phyloP scores from a whole-genome alignment of 2,797 vertebrate species.

The Sphenodon punctatus region DNA sequence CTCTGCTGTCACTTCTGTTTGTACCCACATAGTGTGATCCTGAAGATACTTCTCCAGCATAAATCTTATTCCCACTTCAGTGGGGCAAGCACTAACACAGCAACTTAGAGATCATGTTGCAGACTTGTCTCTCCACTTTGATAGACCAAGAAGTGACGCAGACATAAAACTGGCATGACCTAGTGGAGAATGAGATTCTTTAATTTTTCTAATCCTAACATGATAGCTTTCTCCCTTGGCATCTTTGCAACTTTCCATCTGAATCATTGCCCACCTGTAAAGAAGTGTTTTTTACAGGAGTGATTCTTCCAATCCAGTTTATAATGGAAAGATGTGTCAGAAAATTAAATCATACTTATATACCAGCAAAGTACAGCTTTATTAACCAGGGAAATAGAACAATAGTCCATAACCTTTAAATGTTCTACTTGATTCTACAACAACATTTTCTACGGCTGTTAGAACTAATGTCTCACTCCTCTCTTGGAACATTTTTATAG shows the following conservation, averaged over 20 bases:
- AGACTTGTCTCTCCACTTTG: too few species aligned
- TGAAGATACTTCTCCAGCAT: too few species aligned
- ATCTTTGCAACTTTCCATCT: slow-evolving; percentile 9
- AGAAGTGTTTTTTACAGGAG: background rate
- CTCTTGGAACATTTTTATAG: slow-evolving; percentile 38
- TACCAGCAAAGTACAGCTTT: slow-evolving; percentile 16
- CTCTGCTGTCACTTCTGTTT: too few species aligned
- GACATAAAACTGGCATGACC: too few species aligned
- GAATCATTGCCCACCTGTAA: background rate
- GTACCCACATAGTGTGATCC: too few species aligned
- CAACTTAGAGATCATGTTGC: too few species aligned
- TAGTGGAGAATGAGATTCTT: background rate
- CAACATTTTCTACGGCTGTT: slow-evolving; percentile 26
- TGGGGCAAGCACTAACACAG: too few species aligned
- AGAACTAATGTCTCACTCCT: slow-evolving; percentile 31
- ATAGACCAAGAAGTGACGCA: too few species aligned
- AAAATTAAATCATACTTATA: slow-evolving; percentile 46
- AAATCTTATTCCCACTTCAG: too few species aligned
- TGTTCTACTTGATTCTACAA: slow-evolving; percentile 24
- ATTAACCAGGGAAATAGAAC: slow-evolving; percentile 48
- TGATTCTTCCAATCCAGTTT: background rate
- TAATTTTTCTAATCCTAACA: background rate
- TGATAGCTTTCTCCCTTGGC: background rate
- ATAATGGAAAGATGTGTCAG: slow-evolving; percentile 2
- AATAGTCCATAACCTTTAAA: slow-evolving; percentile 41